Conservation (phyloP, 2,888 invertebrate genomes). For the Aphodius sticticus region DNA sequence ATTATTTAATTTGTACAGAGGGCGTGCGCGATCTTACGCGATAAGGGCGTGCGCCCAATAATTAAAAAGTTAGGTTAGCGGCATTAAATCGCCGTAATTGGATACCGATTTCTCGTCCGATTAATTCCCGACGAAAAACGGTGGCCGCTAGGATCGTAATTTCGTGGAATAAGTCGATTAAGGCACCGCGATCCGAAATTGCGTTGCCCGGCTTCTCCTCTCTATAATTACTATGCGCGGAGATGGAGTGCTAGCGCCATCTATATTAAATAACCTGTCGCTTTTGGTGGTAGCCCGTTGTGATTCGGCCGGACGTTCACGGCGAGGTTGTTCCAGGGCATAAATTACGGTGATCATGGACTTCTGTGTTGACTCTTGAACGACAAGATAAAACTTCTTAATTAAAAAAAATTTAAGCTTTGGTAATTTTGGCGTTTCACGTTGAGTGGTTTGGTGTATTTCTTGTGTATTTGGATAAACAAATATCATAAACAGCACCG, state of each 20-base stretch:
- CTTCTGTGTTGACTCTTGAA: too few relatives aligned
- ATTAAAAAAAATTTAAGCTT: too few relatives aligned
- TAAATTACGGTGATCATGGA: not conserved
- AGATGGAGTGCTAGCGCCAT: slow-evolving; percentile 23
- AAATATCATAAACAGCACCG: too few relatives aligned
- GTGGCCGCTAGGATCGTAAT: slow-evolving; percentile 15
- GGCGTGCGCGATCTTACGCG: not conserved
- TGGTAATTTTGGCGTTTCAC: too few relatives aligned
- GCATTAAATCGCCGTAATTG: slow-evolving; percentile 12
- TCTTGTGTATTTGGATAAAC: too few relatives aligned
- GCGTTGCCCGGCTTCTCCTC: slow-evolving; percentile 5
- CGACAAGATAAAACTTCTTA: too few relatives aligned
- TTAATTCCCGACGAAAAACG: not conserved
- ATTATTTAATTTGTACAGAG: not conserved
- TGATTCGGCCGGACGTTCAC: too few relatives aligned
- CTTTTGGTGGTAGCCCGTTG: not conserved
- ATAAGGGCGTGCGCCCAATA: not conserved
- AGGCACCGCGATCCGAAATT: slow-evolving; percentile 8
- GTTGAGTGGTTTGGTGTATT: too few relatives aligned
- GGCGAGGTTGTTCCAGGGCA: not conserved
- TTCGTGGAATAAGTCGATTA: slow-evolving; percentile 20
- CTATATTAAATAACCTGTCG: slow-evolving; percentile 20
- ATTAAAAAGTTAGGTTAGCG: not conserved
- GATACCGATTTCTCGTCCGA: slow-evolving; percentile 15
- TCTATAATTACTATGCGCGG: slow-evolving; percentile 14